Percentiles rank a stretch among this genome's conserved stretches.
Conservation (phyloP, 2,888 invertebrate genomes). For the Abrostola tripartita region DNA sequence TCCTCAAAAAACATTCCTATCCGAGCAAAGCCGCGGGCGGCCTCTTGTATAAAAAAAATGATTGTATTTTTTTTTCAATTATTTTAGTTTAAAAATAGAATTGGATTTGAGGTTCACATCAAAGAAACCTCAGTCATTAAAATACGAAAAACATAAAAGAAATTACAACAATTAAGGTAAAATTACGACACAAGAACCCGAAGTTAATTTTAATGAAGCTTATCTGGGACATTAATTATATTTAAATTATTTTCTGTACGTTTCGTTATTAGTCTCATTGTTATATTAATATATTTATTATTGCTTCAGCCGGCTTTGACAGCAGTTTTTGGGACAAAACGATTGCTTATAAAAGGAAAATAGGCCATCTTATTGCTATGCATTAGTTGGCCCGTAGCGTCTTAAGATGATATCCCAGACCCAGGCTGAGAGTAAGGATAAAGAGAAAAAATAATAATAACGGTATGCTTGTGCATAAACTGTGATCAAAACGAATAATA, state of each 20-base stretch:
- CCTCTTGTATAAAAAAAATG: too few relatives aligned
- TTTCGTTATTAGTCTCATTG: slow-evolving; percentile 23
- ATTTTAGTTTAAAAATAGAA: background rate
- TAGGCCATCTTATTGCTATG: slow-evolving; percentile 46
- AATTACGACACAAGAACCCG: background rate
- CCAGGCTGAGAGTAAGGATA: background rate
- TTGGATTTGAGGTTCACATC: background rate
- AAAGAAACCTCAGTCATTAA: background rate
- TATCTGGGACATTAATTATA: slow-evolving; percentile 11
- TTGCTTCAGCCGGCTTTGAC: slow-evolving; percentile 25
- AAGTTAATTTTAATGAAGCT: slow-evolving; percentile 5
- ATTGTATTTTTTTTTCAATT: too few relatives aligned
- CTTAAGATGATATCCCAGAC: slow-evolving; percentile 25
- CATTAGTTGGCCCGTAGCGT: slow-evolving; percentile 36
- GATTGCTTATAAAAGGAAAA: slow-evolving; percentile 22
- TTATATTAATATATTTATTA: slow-evolving; percentile 31
- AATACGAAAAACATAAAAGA: background rate
- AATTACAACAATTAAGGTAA: slow-evolving; percentile 4
- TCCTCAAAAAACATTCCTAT: too few relatives aligned
- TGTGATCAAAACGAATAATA: too few relatives aligned
- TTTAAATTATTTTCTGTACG: background rate
- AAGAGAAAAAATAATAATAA: background rate
- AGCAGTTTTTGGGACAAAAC: slow-evolving; percentile 18
- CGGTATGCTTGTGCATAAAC: too few relatives aligned
- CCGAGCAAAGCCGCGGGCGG: too few relatives aligned